A percentile compares a stretch with the other conserved stretches of the same genome.
Conservation (phyloP, 2,113 vertebrate genomes). For the Thymallus thymallus region DNA sequence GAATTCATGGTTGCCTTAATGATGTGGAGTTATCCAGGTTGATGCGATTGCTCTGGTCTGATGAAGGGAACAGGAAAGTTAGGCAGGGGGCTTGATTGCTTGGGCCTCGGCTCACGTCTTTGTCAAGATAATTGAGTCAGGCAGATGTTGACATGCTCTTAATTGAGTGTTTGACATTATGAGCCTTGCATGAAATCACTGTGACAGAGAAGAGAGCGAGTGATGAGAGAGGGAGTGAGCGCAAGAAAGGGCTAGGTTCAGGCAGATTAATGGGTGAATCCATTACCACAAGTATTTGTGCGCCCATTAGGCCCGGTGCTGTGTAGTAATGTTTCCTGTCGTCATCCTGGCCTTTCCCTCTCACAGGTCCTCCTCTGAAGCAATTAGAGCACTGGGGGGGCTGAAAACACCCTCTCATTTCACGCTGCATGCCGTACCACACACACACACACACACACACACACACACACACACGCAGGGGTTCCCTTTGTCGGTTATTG, state of each 20-base stretch:
- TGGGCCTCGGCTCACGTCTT: conserved; percentile 12
- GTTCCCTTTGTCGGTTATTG: too few species aligned
- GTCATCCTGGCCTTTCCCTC: conserved; percentile 7
- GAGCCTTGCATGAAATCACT: conserved; percentile 41
- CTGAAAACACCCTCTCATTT: conserved; percentile 10
- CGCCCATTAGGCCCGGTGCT: not conserved
- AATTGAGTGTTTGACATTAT: conserved; percentile 62
- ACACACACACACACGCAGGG: not conserved
- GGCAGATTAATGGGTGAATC: conserved; percentile 24
- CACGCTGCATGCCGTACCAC: conserved; percentile 7
- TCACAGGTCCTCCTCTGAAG: not conserved
- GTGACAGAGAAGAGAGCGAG: conserved; percentile 19
- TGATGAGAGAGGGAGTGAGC: not conserved
- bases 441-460: not conserved
- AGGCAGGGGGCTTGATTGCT: conserved; percentile 7
- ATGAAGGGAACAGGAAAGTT: not conserved
- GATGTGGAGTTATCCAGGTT: not conserved
- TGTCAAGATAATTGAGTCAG: conserved; percentile 44
- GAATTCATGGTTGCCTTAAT: too few species aligned
- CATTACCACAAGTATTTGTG: conserved; percentile 8
- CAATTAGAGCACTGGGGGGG: not conserved
- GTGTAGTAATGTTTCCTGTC: conserved; percentile 21
- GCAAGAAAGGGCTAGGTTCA: not conserved
- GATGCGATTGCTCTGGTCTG: not conserved
- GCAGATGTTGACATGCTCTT: conserved; percentile 49